Base-by-base conservation (phyloP, 2,113 vertebrate genomes). In the Cygnus buccinator region DNA sequence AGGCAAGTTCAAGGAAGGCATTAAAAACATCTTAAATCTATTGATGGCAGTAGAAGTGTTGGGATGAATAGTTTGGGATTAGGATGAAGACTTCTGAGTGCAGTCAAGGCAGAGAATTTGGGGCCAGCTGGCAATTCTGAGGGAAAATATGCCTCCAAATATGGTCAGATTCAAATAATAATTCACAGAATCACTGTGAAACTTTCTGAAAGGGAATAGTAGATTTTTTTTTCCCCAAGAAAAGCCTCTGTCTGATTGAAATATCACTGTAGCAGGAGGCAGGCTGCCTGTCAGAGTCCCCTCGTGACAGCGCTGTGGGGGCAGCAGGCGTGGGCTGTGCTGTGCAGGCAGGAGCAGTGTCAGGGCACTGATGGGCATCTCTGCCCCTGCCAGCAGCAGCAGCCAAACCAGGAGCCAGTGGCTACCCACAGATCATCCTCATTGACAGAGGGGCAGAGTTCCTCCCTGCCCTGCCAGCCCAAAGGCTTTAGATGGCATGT, bases 11-110 rank as follows among this genome's bases (percentile, higher is more conserved):
- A 98, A 98, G 98, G 94, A 95, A 97, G 33, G 93, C 95, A 98
- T 98, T 98, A 98, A 97, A 98, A 98, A 97, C 95, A 98, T 98
- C 95, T 96, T 98, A 95, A 95, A 95, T 97, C 97, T 97, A 94
- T 92, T 97, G 97, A 97, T 97, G 97, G 96, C 94, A 92, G 87
- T 89, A 97, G 97, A 98, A 97, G 94, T 93, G 91, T 91, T 97
- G 90, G 97, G 93, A 97, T 96, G 96, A 97, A 97, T 96, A 96
- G 95, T 98, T 97, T 97, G 94, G 87, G 92, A 94, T 97, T 97
- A 97, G 93, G 95, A 93, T 95, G 92, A 97, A 97, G 95, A 96
- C 77, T 85, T 80, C 67, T 91, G 92, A 96, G 68, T 94, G 84
- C 87, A 96, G 94, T 89, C 71, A 84, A 67, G 92, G 77, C 70